Evolutionary conservation across 2,797 vertebrate genomes (phyloP), one percentile per base, ranked within the genome.

Genomic region (Buceros bicornis): DNA sequence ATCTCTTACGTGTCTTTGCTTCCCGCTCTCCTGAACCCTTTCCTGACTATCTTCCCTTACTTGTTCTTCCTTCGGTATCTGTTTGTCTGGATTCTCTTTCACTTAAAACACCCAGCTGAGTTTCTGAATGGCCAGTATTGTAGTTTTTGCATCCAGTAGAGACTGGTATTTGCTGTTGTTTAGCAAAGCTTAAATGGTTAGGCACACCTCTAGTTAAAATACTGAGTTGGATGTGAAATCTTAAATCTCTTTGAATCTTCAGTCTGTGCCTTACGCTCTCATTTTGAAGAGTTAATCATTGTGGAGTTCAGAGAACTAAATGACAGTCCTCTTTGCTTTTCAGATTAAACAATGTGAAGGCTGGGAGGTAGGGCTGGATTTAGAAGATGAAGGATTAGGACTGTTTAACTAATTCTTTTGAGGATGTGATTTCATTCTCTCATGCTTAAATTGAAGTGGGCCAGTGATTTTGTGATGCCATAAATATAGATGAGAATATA

Each of bases 371-470:
- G 73, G 81, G 50, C 18, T 96, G 93, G 95, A 96, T 95, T 95
- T 97, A 95, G 65, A 74, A 94, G 57, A 90, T 82, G 89, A 90
- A 93, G 94, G 78, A 93, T 94, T 95, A 96, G 64, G 11, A 85
- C 16, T 35, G 29, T 86, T 93, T 84, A 78, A 96, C 64, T 94
- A 96, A 96, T 96, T 95, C 90, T 92, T 96, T 42, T 65, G 82
- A 65, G 82, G 64, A 95, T 70, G 78, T 71, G 65, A 93, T 96
- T 97, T 95, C 48, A 50, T 95, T 95, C 37, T 74, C 4, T 85
- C 76, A 64, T 89, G 85, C 91, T 93, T 93, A 76, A 95, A 62
- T 43, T 86, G 85, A 91, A 96, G 72, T 91, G n/a, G 80, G 40
- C 40, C 77, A 72, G 66, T 79, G 61, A 8, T 81, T 93, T 87